Conservation (phyloP, 2,797 vertebrate species). For the Bradypus variegatus region DNA sequence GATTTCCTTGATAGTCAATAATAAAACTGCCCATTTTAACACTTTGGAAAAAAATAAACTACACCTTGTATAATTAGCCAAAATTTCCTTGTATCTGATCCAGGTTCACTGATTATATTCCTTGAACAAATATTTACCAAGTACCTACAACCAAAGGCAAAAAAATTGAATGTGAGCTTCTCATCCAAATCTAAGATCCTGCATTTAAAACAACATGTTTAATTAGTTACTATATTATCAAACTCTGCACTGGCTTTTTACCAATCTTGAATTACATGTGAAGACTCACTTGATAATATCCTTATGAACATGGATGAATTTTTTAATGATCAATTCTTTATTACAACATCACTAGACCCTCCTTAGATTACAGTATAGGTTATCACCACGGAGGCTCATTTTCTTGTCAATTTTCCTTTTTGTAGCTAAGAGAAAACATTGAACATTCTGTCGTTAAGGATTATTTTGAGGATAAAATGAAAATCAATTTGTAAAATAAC, state of each 20-base stretch:
- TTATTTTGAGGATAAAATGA: conserved; percentile 19
- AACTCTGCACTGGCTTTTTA: background rate
- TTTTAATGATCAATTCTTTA: background rate
- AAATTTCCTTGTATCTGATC: background rate
- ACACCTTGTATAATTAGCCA: background rate
- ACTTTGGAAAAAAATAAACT: background rate
- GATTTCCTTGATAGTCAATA: background rate
- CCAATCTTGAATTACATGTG: background rate
- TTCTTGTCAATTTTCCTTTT: background rate
- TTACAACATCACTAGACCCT: background rate
- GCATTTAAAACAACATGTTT: conserved; percentile 4
- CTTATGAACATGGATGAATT: background rate
- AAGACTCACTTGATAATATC: background rate
- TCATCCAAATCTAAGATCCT: conserved; percentile 17
- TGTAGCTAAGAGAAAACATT: background rate
- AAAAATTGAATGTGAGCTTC: background rate
- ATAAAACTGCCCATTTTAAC: conserved; percentile 17
- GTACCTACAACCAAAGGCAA: conserved; percentile 6
- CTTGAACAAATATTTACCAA: background rate
- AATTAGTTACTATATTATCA: background rate
- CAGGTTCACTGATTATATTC: background rate
- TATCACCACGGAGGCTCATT: background rate
- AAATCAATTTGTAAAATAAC: conserved; percentile 16
- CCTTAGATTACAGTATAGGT: background rate
- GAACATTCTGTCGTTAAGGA: background rate